phyloP scores from a whole-genome alignment of 2,797 vertebrate species.

The Siniperca scherzeri region DNA sequence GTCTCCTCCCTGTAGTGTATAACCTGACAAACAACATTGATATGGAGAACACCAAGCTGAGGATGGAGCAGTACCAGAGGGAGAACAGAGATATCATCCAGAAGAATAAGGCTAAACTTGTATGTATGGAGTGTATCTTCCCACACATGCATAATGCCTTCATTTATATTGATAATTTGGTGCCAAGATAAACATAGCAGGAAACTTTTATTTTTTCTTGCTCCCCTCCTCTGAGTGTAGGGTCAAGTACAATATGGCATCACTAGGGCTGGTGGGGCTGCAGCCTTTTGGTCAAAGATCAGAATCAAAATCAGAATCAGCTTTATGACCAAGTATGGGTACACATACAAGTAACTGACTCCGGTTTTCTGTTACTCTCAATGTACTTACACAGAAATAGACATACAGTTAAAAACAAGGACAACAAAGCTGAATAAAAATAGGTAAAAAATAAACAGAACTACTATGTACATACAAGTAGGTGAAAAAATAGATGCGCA shows the following conservation, averaged over 20 bases:
- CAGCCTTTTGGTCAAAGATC: not conserved
- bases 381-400: no score
- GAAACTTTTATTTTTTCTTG: not conserved
- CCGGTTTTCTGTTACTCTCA: no score
- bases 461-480: no score
- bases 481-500: no score
- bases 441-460: no score
- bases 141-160: not conserved
- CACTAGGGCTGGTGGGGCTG: not conserved
- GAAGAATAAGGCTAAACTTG: constrained; percentile 96
- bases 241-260: not conserved
- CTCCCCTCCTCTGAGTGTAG: not conserved
- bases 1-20: constrained; percentile 86
- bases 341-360: no score
- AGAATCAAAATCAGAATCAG: no score
- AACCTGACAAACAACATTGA: constrained; percentile 97
- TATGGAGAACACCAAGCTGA: constrained; percentile 94
- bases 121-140: constrained; percentile 75
- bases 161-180: not conserved
- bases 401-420: no score
- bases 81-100: constrained; percentile 97
- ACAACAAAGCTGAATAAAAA: no score
- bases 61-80: constrained; percentile 96
- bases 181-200: not conserved
- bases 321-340: no score